Percentiles rank a stretch among this genome's conserved stretches.
These are phyloP conservation scores for Linepithema humile DNA, from an alignment of 1,140 invertebrate species.

Conservation along the genomic window DNA sequence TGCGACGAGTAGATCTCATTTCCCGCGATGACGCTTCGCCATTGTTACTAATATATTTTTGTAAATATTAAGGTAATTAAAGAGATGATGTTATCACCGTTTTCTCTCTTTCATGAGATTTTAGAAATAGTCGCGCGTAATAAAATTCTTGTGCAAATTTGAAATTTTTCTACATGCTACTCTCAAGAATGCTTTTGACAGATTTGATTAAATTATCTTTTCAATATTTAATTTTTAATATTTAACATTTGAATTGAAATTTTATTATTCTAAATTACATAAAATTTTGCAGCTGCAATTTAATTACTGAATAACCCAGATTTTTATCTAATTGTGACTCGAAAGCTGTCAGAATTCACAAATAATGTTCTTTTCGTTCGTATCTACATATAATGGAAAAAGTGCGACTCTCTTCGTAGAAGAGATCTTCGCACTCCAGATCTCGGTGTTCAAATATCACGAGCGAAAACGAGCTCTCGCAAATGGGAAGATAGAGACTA, in stretches of 20 bases:
- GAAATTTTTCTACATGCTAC: neutral
- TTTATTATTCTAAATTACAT: neutral
- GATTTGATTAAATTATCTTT: no score
- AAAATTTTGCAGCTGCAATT: neutral
- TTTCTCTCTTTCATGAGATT: neutral
- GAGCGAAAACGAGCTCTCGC: neutral
- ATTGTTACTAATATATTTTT: conserved; percentile 18
- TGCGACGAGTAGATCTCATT: neutral
- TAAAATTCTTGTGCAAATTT: neutral
- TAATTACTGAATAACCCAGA: neutral
- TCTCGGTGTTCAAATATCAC: conserved; percentile 25
- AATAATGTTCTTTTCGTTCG: neutral
- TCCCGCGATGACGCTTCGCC: neutral
- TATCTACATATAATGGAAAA: neutral
- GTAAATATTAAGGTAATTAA: conserved; percentile 26
- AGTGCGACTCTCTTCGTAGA: neutral
- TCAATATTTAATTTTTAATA: neutral
- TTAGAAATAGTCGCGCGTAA: neutral
- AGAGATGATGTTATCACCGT: neutral
- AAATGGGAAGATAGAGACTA: conserved; percentile 28
- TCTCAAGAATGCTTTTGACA: no score
- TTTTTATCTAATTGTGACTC: neutral
- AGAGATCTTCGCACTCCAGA: neutral
- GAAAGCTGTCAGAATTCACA: neutral
- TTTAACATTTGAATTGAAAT: neutral